phyloP scores from a whole-genome alignment of 2,113 vertebrate species.

The Lichenostomus cassidix region DNA sequence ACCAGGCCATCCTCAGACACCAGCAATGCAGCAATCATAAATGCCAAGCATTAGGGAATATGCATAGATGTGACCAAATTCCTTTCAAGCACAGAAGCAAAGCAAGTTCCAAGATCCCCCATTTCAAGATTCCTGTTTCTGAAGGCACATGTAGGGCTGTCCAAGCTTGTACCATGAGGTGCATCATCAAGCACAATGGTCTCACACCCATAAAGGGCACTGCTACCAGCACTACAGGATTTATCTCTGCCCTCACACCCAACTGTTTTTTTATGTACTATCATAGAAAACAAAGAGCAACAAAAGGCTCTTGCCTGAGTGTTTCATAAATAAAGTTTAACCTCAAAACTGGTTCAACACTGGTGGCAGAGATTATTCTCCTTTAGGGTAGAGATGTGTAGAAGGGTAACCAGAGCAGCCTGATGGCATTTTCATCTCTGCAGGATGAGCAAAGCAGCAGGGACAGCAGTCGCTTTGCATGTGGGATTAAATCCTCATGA shows the following conservation, averaged over 20 bases:
- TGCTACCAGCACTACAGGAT: background rate
- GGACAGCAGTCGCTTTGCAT: background rate
- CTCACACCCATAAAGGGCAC: fast-evolving
- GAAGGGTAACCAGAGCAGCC: background rate
- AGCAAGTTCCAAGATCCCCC: background rate
- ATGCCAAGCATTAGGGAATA: background rate
- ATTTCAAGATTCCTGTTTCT: background rate
- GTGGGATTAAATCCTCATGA: background rate
- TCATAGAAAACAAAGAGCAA: background rate
- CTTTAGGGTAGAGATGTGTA: background rate
- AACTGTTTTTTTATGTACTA: background rate
- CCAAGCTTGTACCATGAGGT: background rate
- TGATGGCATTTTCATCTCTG: background rate
- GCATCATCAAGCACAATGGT: fast-evolving
- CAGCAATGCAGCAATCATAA: background rate
- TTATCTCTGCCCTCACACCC: background rate
- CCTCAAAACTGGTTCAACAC: slow-evolving; percentile 1
- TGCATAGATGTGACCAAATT: fast-evolving
- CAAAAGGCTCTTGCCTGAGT: background rate
- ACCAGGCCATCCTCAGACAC: background rate
- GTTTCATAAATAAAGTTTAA: background rate
- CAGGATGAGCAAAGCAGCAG: background rate
- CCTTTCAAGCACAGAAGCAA: background rate
- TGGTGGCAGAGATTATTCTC: background rate
- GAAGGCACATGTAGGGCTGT: background rate